These are phyloP conservation scores for Apodemia duryi DNA, from an alignment of 2,888 invertebrate genomes.

Conservation along the genomic window DNA sequence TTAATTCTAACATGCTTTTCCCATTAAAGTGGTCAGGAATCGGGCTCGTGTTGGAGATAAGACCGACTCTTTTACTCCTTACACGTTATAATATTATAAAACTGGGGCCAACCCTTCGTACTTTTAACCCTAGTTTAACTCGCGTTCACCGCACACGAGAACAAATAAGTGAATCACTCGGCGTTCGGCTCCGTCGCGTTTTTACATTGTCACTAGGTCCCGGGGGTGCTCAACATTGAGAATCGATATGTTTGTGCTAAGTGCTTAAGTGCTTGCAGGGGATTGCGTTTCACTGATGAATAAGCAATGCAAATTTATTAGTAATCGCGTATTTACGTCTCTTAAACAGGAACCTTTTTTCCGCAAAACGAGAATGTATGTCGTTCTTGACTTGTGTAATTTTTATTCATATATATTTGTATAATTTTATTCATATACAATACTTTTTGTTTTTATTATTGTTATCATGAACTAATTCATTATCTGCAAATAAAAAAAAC, in stretches of 20 bases:
- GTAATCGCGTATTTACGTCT: conserved; percentile 36
- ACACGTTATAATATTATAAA: conserved; percentile 76
- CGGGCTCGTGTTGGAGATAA: conserved; percentile 70
- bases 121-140: conserved; percentile 67
- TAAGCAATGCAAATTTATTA: conserved; percentile 57
- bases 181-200: conserved; percentile 58
- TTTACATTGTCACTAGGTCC: conserved; percentile 69
- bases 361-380: conserved; percentile 24
- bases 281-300: conserved; percentile 67
- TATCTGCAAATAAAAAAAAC: too few species aligned
- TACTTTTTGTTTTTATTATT: background rate
- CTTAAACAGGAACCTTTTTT: conserved; percentile 19
- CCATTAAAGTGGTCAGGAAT: conserved; percentile 79
- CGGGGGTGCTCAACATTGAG: conserved; percentile 64
- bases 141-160: conserved; percentile 49
- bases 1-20: conserved; percentile 80
- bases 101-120: conserved; percentile 48
- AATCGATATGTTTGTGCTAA: conserved; percentile 75
- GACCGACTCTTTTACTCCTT: conserved; percentile 74
- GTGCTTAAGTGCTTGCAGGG: conserved; percentile 75
- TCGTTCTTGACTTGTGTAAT: conserved; percentile 8
- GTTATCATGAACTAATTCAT: too few species aligned
- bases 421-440: background rate
- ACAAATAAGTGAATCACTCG: conserved; percentile 65
- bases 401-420: too few species aligned